These are phyloP conservation scores for Brachyhypopomus occidentalis DNA, from an alignment of 2,113 vertebrate genomes.

Conservation along the genomic window DNA sequence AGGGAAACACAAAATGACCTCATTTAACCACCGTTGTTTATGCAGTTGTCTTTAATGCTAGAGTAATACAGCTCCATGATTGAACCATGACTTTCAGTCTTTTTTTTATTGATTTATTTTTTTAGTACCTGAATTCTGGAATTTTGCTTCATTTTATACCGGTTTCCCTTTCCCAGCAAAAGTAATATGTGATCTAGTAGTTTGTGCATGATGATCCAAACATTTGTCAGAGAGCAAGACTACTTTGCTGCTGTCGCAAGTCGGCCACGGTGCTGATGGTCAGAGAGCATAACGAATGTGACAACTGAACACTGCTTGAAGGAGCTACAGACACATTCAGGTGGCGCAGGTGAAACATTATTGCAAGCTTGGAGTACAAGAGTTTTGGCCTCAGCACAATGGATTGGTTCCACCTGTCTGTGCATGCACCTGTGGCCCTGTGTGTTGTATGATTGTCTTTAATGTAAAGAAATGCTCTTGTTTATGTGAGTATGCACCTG, in stretches of 20 bases:
- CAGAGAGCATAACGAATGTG: conserved; percentile 24
- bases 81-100: too few relatives aligned
- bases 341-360: neutral
- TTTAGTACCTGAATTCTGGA: conserved; percentile 18
- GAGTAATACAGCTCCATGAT: too few relatives aligned
- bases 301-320: conserved; percentile 15
- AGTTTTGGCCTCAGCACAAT: conserved; percentile 5
- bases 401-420: neutral
- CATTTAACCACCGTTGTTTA: neutral
- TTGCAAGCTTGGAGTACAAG: neutral
- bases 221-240: neutral
- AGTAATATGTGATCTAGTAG: conserved; percentile 16
- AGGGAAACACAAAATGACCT: neutral
- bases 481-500: conserved; percentile 25
- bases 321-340: conserved; percentile 22
- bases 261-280: conserved; percentile 9
- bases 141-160: conserved; percentile 12
- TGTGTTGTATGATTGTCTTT: conserved; percentile 16
- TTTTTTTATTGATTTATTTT: neutral
- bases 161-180: conserved; percentile 27
- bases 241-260: conserved; percentile 27
- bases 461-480: neutral
- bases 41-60: neutral
- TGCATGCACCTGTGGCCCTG: conserved; percentile 25
- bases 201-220: conserved; percentile 22